phyloP scores from a whole-genome alignment of 2,113 vertebrate species.

The Marmota flaviventris region DNA sequence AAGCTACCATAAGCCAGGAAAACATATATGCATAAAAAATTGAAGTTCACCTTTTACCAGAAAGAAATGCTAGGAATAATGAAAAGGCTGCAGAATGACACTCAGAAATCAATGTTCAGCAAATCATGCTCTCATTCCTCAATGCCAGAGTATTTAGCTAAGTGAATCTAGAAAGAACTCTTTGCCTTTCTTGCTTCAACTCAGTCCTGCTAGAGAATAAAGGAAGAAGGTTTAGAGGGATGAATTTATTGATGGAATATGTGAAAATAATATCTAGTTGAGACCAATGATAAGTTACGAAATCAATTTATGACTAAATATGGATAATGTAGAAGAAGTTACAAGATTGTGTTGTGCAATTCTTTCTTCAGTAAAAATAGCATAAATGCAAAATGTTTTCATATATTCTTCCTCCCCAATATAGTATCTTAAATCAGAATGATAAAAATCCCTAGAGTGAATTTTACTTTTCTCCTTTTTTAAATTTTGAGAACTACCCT shows the following conservation, averaged over 20 bases:
- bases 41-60: slow-evolving; percentile 33
- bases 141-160: neutral
- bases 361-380: slow-evolving; percentile 37
- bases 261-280: slow-evolving; percentile 35
- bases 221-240: neutral
- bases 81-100: neutral
- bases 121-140: neutral
- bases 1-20: neutral
- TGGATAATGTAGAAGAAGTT: neutral
- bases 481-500: neutral
- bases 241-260: neutral
- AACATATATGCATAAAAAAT: neutral
- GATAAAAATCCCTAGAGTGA: slow-evolving; percentile 1
- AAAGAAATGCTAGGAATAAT: neutral
- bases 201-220: neutral
- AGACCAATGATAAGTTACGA: slow-evolving; percentile 27
- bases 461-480: neutral
- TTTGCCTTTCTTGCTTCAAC: slow-evolving; percentile 7
- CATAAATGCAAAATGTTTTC: neutral
- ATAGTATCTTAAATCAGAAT: slow-evolving; percentile 37
- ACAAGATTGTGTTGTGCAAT: neutral
- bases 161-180: slow-evolving; percentile 15
- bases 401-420: neutral
- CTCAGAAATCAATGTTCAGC: neutral
- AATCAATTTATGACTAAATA: slow-evolving; percentile 32